Evolutionary conservation across 2,113 vertebrate genomes (phyloP), one percentile per base, ranked within the genome.

Genomic region (Bujurquina vittata): DNA sequence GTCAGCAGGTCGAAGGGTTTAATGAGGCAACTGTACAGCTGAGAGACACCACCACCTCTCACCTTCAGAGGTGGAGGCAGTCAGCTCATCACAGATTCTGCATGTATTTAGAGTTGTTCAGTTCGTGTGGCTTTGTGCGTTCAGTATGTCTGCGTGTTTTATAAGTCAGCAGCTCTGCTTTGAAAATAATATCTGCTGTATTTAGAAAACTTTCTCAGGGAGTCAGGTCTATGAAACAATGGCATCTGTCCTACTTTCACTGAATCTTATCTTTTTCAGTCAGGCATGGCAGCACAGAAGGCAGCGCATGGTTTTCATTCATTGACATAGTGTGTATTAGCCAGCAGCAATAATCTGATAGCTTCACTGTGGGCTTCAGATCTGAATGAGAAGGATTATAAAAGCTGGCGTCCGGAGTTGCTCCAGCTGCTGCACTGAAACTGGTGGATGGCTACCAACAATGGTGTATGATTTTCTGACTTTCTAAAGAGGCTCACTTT

Each of bases 381-480:
- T 91, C 69, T 89, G 87, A 93, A 87, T 89, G 89, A 89, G 89
- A 61, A 31, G 88, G 92, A 92, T 94, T 93, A 90, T 84, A 79
- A 88, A 88, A 92, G 40, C 79, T 84, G 87, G 77, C 56, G 7
- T 79, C 81, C 76, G 63, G 79, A 85, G 81, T 77, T 23, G 33
- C 62, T 84, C 56, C 74, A 58, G 82, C 83, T 80, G 84, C 83
- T 67, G 60, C 67, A 63, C 83, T 83, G 83, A 79, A 79, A 61
- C 84, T 73, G 69, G 60, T 89, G 80, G 79, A 73, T 35, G 78
- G 78, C 46, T 83, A 55, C 58, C 83, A 80, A 81, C 75, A 86
- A 80, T 78, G 65, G 43, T 74, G 23, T 56, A 14, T 6, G 10
- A 79, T 46, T 75, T 59, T 69, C 57, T 76, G 75, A 77, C 59